Conservation (phyloP, 2,888 invertebrate species). For the Alitta virens region DNA sequence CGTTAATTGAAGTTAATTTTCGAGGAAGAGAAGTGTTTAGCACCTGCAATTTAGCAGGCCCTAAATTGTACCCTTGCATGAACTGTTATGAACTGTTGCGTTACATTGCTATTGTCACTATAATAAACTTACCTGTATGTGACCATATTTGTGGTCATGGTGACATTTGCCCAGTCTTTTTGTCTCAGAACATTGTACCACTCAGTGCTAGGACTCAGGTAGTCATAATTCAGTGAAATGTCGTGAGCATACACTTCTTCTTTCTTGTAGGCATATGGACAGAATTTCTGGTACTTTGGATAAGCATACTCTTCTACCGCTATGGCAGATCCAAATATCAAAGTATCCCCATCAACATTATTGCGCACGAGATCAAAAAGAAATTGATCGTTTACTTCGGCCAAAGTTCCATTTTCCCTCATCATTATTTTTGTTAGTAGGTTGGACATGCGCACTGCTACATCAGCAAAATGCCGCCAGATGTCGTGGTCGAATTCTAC, state of each 20-base stretch:
- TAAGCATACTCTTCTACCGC: conserved; percentile 11
- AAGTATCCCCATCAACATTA: conserved; percentile 42
- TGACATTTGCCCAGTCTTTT: conserved; percentile 29
- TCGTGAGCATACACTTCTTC: conserved; percentile 37
- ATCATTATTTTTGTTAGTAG: conserved; percentile 34
- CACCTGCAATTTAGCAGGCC: too few species aligned
- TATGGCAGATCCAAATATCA: conserved; percentile 39
- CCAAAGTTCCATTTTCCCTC: conserved; percentile 12
- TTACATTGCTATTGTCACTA: too few species aligned
- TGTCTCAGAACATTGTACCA: conserved; percentile 41
- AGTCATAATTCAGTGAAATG: conserved; percentile 43
- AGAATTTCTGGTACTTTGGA: conserved; percentile 27
- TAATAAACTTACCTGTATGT: conserved; percentile 42
- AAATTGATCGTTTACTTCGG: conserved; percentile 27
- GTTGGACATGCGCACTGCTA: conserved; percentile 43
- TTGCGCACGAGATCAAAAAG: conserved; percentile 43
- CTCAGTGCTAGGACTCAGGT: conserved; percentile 37
- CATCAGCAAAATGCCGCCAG: conserved; percentile 38
- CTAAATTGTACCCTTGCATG: too few species aligned
- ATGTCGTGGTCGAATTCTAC: conserved; percentile 38
- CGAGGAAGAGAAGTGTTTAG: too few species aligned
- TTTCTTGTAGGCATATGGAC: conserved; percentile 45
- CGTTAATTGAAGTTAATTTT: too few species aligned
- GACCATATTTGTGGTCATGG: conserved; percentile 33
- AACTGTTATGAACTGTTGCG: too few species aligned